phyloP scores from a whole-genome alignment of 2,113 vertebrate species.

The Casuarius casuarius region DNA sequence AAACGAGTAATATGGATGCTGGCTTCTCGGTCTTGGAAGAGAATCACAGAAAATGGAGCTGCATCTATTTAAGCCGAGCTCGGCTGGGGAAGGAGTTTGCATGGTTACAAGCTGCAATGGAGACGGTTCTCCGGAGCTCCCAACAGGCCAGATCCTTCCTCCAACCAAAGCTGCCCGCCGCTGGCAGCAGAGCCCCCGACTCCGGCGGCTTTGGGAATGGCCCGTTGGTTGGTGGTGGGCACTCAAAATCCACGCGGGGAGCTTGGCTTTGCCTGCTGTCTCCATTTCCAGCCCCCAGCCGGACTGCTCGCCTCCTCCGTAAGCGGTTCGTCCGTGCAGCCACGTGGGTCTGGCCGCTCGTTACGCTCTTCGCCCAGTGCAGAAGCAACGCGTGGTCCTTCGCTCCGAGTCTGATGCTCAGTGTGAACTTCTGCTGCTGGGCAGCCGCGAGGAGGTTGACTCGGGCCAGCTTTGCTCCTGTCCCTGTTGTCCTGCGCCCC shows the following conservation, averaged over 20 bases:
- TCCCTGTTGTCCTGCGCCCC: neutral
- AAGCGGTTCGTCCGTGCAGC: neutral
- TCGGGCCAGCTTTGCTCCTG: neutral
- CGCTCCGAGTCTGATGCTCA: neutral
- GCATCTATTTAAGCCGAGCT: slow-evolving; percentile 26
- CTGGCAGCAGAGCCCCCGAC: accelerated
- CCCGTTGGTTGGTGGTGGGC: neutral
- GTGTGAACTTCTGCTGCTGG: neutral
- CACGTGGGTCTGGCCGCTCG: neutral
- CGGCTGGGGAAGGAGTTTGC: slow-evolving; percentile 17
- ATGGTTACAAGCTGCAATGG: slow-evolving; percentile 29
- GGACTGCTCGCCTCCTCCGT: neutral
- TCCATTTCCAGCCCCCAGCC: neutral
- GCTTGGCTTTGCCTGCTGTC: accelerated
- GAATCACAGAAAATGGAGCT: slow-evolving; percentile 31
- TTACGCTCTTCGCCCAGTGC: accelerated
- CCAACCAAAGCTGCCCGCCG: neutral
- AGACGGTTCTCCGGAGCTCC: slow-evolving; percentile 33
- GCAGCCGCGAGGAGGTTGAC: neutral
- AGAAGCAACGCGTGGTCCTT: accelerated
- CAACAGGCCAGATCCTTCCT: neutral
- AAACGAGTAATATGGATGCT: slow-evolving; percentile 1
- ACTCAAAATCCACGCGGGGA: neutral
- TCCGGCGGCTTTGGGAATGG: neutral
- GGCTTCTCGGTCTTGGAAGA: slow-evolving; percentile 51